These are phyloP conservation scores for Clarias pachynema DNA, from an alignment of 2,797 vertebrate species.

Conservation along the genomic window DNA sequence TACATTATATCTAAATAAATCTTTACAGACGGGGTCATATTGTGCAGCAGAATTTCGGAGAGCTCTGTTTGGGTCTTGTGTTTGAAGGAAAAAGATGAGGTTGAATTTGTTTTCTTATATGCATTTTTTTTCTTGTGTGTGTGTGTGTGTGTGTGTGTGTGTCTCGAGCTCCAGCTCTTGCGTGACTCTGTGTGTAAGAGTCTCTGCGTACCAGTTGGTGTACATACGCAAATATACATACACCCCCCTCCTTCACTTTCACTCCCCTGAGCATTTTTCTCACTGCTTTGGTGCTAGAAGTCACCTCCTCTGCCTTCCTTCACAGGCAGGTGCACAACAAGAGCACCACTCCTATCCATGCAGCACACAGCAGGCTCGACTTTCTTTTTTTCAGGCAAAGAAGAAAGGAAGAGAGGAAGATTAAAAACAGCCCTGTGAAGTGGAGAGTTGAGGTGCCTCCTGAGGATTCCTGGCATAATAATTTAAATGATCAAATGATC, in stretches of 20 bases:
- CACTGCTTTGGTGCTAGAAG: conserved; percentile 78
- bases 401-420: conserved; percentile 81
- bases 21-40: background rate
- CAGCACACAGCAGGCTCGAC: conserved; percentile 72
- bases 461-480: conserved; percentile 87
- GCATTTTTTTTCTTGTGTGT: conserved; percentile 1
- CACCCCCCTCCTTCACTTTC: conserved; percentile 53
- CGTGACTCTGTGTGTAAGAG: conserved; percentile 36
- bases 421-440: conserved; percentile 86
- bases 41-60: background rate
- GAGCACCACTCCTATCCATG: conserved; percentile 70
- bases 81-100: background rate
- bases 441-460: conserved; percentile 81
- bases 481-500: conserved; percentile 90
- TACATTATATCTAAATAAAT: background rate
- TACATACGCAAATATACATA: conserved; percentile 44
- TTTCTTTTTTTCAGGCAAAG: conserved; percentile 75
- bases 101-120: background rate
- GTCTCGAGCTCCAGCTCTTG: conserved; percentile 25
- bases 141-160: conserved; percentile 49
- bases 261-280: conserved; percentile 76
- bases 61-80: background rate
- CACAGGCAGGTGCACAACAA: conserved; percentile 82
- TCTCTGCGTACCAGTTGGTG: background rate
- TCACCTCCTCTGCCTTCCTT: conserved; percentile 79